Evolutionary conservation across 2,113 vertebrate species (phyloP).

Genomic region (Daubentonia madagascariensis): DNA sequence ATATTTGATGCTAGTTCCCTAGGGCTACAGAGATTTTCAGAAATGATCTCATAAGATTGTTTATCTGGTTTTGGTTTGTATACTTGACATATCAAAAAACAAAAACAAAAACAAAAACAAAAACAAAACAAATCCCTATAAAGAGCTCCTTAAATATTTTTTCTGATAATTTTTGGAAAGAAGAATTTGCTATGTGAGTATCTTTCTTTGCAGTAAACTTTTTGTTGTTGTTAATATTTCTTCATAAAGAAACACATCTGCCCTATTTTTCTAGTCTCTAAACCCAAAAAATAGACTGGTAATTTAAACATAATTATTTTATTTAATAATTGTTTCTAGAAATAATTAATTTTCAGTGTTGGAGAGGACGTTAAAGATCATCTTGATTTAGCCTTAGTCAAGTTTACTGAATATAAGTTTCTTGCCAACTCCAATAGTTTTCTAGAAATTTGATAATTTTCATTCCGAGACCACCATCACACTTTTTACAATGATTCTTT

Average conservation of each 20-base stretch:
- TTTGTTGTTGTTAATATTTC: not conserved
- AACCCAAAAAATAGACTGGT: not conserved
- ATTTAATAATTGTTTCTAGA: not conserved
- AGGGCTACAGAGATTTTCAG: not conserved
- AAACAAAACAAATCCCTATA: not conserved
- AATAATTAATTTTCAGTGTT: not conserved
- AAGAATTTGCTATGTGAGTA: not conserved
- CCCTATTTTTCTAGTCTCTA: not conserved
- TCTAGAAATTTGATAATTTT: not conserved
- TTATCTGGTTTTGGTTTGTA: not conserved
- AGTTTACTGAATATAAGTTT: not conserved
- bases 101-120: too few species aligned
- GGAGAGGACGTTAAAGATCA: not conserved
- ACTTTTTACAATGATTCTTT: not conserved
- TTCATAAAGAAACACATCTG: not conserved
- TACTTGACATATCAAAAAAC: not conserved
- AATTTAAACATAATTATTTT: not conserved
- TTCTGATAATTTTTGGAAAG: not conserved
- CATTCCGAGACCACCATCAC: not conserved
- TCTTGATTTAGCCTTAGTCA: not conserved
- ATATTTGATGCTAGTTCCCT: not conserved
- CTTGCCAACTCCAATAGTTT: not conserved
- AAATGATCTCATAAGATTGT: not conserved
- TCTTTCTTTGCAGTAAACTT: not conserved
- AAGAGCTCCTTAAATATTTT: not conserved